A percentile compares a stretch with the other conserved stretches of the same genome.
Evolutionary conservation across 2,888 invertebrate species (phyloP).

Genomic region (Norana najaformis): DNA sequence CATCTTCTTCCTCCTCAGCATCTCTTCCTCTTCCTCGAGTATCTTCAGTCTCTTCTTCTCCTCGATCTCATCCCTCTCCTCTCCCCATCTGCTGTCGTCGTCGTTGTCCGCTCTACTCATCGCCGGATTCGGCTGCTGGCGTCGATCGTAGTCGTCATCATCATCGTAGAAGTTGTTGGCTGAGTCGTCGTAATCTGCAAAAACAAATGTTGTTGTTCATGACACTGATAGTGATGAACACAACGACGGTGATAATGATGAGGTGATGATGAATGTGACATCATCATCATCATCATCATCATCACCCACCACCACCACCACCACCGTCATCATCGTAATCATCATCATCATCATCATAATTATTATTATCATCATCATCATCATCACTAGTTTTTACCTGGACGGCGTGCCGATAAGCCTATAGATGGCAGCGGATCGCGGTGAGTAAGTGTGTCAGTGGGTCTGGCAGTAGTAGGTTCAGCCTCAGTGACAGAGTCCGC

Average conservation of each 20-base stretch:
- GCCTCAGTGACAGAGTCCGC: background rate
- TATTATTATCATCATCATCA: background rate
- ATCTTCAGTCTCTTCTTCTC: slow-evolving; percentile 33
- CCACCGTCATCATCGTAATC: too few species aligned
- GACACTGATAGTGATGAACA: background rate
- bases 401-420: background rate
- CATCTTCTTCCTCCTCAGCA: slow-evolving; percentile 30
- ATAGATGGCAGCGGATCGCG: background rate
- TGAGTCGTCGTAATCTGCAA: background rate
- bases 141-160: background rate
- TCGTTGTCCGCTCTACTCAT: slow-evolving; percentile 4
- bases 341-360: too few species aligned
- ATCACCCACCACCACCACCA: too few species aligned
- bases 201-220: background rate
- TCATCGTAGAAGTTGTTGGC: background rate
- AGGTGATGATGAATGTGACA: too few species aligned
- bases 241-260: too few species aligned
- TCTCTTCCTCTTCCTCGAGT: slow-evolving; percentile 32
- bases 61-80: slow-evolving; percentile 33
- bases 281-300: too few species aligned
- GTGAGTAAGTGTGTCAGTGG: background rate
- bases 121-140: background rate
- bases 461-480: background rate
- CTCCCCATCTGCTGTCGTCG: background rate
- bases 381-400: background rate